Conservation (phyloP, 2,113 vertebrate species). For the Aix galericulata region DNA sequence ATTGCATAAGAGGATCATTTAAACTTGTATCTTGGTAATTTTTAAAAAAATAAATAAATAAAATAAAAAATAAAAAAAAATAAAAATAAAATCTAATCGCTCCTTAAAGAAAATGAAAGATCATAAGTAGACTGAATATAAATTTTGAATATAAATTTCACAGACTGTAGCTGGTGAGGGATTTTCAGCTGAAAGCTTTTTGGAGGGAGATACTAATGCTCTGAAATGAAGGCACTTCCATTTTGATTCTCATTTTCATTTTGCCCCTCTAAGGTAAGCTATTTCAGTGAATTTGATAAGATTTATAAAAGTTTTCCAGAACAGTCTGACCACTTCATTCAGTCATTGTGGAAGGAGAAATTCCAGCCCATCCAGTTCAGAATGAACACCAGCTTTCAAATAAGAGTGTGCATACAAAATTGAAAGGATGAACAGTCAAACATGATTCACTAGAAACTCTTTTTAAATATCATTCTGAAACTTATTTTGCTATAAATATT, state of each 20-base stretch:
- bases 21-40: neutral
- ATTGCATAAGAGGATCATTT: neutral
- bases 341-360: neutral
- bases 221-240: neutral
- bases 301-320: neutral
- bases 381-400: neutral
- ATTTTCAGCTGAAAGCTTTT: neutral
- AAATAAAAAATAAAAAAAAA: neutral
- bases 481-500: neutral
- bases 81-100: neutral
- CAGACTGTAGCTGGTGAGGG: neutral
- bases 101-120: neutral
- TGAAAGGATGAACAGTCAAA: neutral
- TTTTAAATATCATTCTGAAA: neutral
- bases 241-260: neutral
- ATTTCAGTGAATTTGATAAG: neutral
- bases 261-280: neutral
- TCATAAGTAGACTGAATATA: neutral
- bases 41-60: neutral
- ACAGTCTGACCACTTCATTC: neutral
- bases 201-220: neutral
- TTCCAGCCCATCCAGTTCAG: neutral
- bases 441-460: neutral
- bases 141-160: neutral
- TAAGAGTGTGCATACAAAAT: neutral